Conservation (phyloP, 1,140 invertebrate genomes). For the Sesamia nonagrioides region DNA sequence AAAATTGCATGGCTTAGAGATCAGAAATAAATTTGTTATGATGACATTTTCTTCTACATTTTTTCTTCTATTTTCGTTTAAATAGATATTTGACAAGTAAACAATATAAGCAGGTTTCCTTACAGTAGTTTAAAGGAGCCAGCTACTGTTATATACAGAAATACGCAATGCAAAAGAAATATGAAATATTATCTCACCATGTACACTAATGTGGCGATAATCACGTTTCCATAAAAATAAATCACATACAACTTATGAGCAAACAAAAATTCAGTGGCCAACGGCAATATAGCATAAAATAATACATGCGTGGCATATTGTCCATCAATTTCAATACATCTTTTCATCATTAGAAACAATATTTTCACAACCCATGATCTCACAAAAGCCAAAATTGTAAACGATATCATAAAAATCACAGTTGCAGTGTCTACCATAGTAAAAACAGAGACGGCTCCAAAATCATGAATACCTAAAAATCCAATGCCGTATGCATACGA, state of each 20-base stretch:
- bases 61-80: too few species aligned
- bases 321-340: conserved; percentile 61
- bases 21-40: too few species aligned
- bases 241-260: conserved; percentile 68
- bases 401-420: conserved; percentile 66
- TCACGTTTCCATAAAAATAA: conserved; percentile 69
- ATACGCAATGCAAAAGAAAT: background rate
- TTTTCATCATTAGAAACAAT: conserved; percentile 62
- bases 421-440: conserved; percentile 78
- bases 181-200: conserved; percentile 10
- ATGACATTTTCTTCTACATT: too few species aligned
- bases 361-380: conserved; percentile 69
- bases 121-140: too few species aligned
- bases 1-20: too few species aligned
- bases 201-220: conserved; percentile 53
- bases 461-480: conserved; percentile 74
- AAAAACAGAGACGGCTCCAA: conserved; percentile 68
- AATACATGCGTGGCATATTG: conserved; percentile 64
- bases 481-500: conserved; percentile 69
- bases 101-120: too few species aligned
- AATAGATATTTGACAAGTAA: too few species aligned
- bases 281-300: conserved; percentile 71
- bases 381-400: conserved; percentile 63
- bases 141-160: too few species aligned
- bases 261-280: conserved; percentile 69